Evolutionary conservation across 2,888 invertebrate species (phyloP), one percentile per base, ranked within the genome.

Genomic region (Tuberolachnus salignus): DNA sequence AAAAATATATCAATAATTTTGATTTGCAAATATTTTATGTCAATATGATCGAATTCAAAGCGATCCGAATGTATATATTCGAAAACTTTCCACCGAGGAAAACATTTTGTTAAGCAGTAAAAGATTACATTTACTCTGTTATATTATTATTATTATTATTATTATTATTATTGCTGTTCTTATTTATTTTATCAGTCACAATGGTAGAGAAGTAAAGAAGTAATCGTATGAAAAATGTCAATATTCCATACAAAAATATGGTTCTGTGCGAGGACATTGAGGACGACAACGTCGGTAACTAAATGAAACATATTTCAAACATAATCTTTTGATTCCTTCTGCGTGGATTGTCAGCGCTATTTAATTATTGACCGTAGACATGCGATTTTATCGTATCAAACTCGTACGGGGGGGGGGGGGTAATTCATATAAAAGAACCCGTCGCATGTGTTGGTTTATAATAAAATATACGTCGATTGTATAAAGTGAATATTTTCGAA

Each of bases 71-170:
- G 16, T 51, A 66, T 49, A 57, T 49, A 34, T 21, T 61, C 10
- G 34, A 49, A 57, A 61, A 72, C 49, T 34, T 13, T 10, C 19
- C 1, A 34, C 10, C 49, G 16, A 19, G 1, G 4, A 16, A 51
- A 72, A 19, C 6, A 34, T 61, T 61, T 72, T 49, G 4, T 1
- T 6, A 49, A 19, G 34, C 34, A 14, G 53, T 53, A 14, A 49
- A 26, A 26, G 26, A 46, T 49, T 14, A 9, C 8, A 57, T 71
- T 16, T n/a, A n/a, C 14, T 14, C 46, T 8, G 23, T 26, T n/a
- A 46, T 71, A 46, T 46, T 23, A 71, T 71, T 70, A 70, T 34
- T 19, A 19, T 23, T 71, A 46, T 46, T 23, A 71, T 71, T 70
- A 70, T 34, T 19, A 19, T 23, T 69, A 42, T 53, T 42, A 59